phyloP scores from a whole-genome alignment of 2,888 invertebrate species.

The Apotomis betuletana region DNA sequence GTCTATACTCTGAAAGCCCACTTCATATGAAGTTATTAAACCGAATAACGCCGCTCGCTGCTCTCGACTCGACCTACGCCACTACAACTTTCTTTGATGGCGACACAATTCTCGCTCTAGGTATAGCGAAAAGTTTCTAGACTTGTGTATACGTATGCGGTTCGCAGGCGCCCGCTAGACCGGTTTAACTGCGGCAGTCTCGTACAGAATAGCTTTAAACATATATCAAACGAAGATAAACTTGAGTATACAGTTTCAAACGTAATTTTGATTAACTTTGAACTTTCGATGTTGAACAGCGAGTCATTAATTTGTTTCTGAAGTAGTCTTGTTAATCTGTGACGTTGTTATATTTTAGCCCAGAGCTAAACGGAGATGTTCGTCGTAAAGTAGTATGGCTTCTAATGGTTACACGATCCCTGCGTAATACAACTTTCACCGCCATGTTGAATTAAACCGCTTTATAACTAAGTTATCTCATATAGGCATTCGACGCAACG shows the following conservation, averaged over 20 bases:
- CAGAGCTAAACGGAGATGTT: constrained; percentile 8
- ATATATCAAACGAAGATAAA: constrained; percentile 21
- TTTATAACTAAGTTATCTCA: constrained; percentile 6
- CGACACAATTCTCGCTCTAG: constrained; percentile 43
- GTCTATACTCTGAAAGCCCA: background rate
- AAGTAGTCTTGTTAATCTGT: constrained; percentile 20
- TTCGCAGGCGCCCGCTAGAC: constrained; percentile 45
- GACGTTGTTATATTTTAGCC: background rate
- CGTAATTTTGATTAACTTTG: constrained; percentile 8
- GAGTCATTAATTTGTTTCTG: constrained; percentile 4
- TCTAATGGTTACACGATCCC: constrained; percentile 31
- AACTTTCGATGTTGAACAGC: background rate
- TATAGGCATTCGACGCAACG: background rate
- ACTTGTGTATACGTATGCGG: constrained; percentile 31
- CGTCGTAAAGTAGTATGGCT: constrained; percentile 20
- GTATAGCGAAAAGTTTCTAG: constrained; percentile 40
- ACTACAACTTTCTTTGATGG: constrained; percentile 74
- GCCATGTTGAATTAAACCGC: constrained; percentile 14
- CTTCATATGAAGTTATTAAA: constrained; percentile 11
- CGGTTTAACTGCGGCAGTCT: constrained; percentile 54
- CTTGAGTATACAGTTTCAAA: constrained; percentile 22
- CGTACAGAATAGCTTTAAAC: constrained; percentile 35
- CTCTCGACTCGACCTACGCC: constrained; percentile 70
- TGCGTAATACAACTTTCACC: constrained; percentile 28
- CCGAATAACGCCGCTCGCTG: constrained; percentile 17